Base-by-base conservation (phyloP, 2,797 vertebrate genomes). In the Passerculus sandwichensis region DNA sequence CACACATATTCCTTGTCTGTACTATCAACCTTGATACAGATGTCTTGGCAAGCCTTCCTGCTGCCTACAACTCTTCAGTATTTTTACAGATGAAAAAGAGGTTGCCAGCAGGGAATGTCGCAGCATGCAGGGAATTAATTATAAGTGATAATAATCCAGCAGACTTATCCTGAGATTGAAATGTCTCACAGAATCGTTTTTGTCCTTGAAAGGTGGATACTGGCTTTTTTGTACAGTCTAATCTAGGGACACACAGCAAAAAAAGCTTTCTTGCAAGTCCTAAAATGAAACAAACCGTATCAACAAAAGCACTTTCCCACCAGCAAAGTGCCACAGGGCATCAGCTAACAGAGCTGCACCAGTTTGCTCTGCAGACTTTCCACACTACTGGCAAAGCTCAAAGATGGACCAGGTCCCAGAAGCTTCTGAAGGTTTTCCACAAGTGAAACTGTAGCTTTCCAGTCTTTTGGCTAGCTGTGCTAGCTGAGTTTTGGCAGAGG, bases 61-160 rank as follows among this genome's bases (percentile, higher is more conserved):
- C 40, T 94, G 79, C 85, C 92, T 78, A 65, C 70, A 91, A 59
- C 62, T 73, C 59, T 86, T 85, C 70, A 86, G 47, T 78, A 62
- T 70, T 90, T 88, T 94, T 72, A 86, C 88, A 94, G 67, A 91
- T 62, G 80, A 94, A 85, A 85, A 93, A 59, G 65, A 91, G 53
- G 3, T 74, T 93, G 90, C 76, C 90, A 96, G 70, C 73, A 69
- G 80, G 80, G 70, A 88, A 78, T 84, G 85, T 94, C 25, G 0
- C 73, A 94, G 77, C 85, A 66, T 84, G 67, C 66, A 88, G n/a
- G 57, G 73, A 84, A 62, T 66, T 94, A 91, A 94, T 94, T 94
- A 75, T 38, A 86, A 75, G 51, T 56, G 83, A 89, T 90, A 93
- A 94, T 94, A 94, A 95, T 96, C 59, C 85, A 60, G 36, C 32